phyloP scores from a whole-genome alignment of 2,113 vertebrate genomes.

The Cynoglossus semilaevis region DNA sequence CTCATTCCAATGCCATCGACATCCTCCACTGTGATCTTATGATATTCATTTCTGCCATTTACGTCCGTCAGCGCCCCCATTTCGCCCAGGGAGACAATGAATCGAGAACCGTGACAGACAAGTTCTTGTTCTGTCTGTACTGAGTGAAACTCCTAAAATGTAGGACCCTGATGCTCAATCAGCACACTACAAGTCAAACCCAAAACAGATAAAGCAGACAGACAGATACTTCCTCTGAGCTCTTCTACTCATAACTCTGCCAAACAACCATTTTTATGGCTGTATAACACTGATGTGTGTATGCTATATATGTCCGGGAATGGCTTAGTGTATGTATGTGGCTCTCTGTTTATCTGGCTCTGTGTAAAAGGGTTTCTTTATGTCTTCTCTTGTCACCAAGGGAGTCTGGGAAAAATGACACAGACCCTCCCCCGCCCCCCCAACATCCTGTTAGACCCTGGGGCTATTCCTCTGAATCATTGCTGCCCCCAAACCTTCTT shows the following conservation, averaged over 20 bases:
- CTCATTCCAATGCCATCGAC: slow-evolving; percentile 6
- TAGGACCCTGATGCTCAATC: slow-evolving; percentile 59
- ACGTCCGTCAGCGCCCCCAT: slow-evolving; percentile 64
- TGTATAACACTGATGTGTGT: slow-evolving; percentile 56
- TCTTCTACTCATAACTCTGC: slow-evolving; percentile 54
- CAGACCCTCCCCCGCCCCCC: slow-evolving; percentile 53
- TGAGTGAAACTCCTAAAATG: slow-evolving; percentile 52
- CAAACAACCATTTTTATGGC: slow-evolving; percentile 62
- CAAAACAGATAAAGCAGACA: slow-evolving; percentile 37
- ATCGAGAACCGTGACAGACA: slow-evolving; percentile 69
- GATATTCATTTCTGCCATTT: slow-evolving; percentile 70
- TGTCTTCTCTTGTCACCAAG: slow-evolving; percentile 68
- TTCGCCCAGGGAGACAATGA: slow-evolving; percentile 65
- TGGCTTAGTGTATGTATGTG: slow-evolving; percentile 44
- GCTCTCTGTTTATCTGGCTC: slow-evolving; percentile 41
- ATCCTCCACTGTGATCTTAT: slow-evolving; percentile 60
- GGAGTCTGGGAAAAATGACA: slow-evolving; percentile 67
- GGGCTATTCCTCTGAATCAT: slow-evolving; percentile 69
- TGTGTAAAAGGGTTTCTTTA: slow-evolving; percentile 74
- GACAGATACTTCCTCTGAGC: slow-evolving; percentile 67
- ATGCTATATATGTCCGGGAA: slow-evolving; percentile 46
- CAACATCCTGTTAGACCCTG: slow-evolving; percentile 73
- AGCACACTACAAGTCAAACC: slow-evolving; percentile 48
- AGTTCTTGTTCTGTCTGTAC: slow-evolving; percentile 67
- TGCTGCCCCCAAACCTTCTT: slow-evolving; percentile 61